Conservation (phyloP, 92 coral and sea anemone species). For the Micromussa lordhowensis region DNA sequence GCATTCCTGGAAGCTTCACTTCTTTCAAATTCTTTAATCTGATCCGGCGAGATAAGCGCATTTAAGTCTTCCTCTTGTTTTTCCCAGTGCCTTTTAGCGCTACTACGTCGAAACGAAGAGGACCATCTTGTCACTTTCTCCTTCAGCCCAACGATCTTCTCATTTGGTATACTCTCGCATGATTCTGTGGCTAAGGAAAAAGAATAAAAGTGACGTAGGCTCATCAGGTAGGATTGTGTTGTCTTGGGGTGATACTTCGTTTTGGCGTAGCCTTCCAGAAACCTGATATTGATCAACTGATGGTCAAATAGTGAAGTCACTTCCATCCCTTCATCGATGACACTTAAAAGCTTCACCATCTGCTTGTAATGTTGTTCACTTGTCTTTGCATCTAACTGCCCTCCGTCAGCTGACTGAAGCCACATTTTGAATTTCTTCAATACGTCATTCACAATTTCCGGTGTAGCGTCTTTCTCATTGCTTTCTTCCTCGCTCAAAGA, state of each 20-base stretch:
- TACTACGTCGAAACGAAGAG: slow-evolving; percentile 30
- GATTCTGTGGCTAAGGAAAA: slow-evolving; percentile 33
- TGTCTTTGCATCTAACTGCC: slow-evolving; percentile 28
- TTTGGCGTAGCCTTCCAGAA: slow-evolving; percentile 8
- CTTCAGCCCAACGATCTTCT: background rate
- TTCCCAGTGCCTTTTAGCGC: slow-evolving; percentile 53
- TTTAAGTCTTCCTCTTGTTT: slow-evolving; percentile 57
- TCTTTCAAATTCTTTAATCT: slow-evolving; percentile 53
- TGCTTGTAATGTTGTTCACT: slow-evolving; percentile 28
- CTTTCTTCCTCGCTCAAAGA: no score
- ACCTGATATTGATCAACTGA: slow-evolving; percentile 23
- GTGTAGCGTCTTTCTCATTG: no score
- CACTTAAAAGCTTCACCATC: background rate
- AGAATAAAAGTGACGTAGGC: slow-evolving; percentile 61
- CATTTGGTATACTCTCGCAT: no score
- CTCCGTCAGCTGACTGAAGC: slow-evolving; percentile 36
- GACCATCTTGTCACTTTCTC: slow-evolving; percentile 60
- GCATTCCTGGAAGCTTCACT: slow-evolving; percentile 68
- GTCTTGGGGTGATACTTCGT: slow-evolving; percentile 48
- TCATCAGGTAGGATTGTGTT: slow-evolving; percentile 66
- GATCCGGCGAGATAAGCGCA: slow-evolving; percentile 35
- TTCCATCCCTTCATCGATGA: background rate
- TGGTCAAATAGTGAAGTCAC: slow-evolving; percentile 21
- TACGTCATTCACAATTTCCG: background rate
- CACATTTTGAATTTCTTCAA: slow-evolving; percentile 1